These are phyloP conservation scores for Acholoe squamosa DNA, from an alignment of 2,888 invertebrate species.

Conservation along the genomic window DNA sequence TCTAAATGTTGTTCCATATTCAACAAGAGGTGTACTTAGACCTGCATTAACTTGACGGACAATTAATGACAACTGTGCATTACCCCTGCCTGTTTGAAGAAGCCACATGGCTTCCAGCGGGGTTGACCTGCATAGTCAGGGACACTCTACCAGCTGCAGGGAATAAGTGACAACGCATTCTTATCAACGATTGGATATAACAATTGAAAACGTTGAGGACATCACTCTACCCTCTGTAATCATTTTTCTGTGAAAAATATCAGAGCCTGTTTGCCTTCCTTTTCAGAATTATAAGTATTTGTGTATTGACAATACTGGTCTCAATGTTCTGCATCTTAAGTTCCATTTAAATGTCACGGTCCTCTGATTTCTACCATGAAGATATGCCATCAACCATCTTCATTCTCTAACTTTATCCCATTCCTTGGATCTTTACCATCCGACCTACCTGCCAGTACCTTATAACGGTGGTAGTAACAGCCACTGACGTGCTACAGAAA, in stretches of 20 bases:
- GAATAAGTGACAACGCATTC: too few relatives aligned
- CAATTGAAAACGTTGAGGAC: too few relatives aligned
- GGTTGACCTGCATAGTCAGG: background rate
- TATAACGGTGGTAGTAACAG: slow-evolving; percentile 21
- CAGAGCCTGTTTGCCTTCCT: too few relatives aligned
- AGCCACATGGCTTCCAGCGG: slow-evolving; percentile 32
- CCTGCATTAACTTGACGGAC: background rate
- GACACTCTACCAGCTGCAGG: too few relatives aligned
- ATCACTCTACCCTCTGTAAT: too few relatives aligned
- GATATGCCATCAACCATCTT: background rate
- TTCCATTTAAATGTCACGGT: too few relatives aligned
- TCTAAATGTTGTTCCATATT: slow-evolving; percentile 57
- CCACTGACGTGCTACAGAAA: background rate
- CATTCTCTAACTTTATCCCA: background rate
- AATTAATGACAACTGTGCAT: slow-evolving; percentile 32
- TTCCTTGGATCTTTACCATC: background rate
- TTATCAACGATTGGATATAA: too few relatives aligned
- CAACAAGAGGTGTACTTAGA: slow-evolving; percentile 41
- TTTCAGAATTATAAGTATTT: too few relatives aligned
- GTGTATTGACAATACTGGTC: too few relatives aligned
- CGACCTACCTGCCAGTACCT: background rate
- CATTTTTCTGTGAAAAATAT: too few relatives aligned
- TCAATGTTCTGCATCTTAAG: too few relatives aligned
- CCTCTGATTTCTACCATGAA: too few relatives aligned
- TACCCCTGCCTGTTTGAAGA: slow-evolving; percentile 34